Percentiles rank a stretch among this genome's conserved stretches.
Evolutionary conservation across 2,888 invertebrate species (phyloP).

Genomic region (Nasonovia ribisnigri): DNA sequence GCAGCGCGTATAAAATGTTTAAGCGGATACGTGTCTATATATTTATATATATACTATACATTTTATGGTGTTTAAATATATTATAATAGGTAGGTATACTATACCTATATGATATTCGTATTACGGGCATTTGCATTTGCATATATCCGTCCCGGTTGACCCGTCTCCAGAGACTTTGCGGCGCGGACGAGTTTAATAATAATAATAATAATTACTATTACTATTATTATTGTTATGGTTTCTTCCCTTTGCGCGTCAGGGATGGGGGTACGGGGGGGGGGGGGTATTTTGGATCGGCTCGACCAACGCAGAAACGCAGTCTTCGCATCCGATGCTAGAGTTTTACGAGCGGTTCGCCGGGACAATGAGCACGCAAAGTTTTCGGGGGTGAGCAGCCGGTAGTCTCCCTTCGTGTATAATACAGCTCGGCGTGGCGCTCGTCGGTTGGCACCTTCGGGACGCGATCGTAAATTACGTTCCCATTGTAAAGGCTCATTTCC

Average conservation of each 20-base stretch:
- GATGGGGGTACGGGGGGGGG: background rate
- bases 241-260: background rate
- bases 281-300: background rate
- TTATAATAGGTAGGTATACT: background rate
- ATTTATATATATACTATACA: background rate
- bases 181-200: background rate
- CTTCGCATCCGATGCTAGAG: background rate
- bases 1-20: background rate
- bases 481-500: conserved; percentile 1
- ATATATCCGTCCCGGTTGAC: background rate
- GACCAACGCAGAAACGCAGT: background rate
- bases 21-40: background rate
- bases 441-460: conserved; percentile 49
- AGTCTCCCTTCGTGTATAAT: background rate
- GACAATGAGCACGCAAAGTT: background rate
- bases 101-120: background rate
- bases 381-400: background rate
- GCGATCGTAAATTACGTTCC: conserved; percentile 56
- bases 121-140: background rate
- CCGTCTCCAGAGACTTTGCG: background rate
- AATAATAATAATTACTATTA: background rate
- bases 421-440: background rate
- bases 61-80: background rate
- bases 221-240: background rate
- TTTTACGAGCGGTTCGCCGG: background rate